A percentile compares a stretch with the other conserved stretches of the same genome.
Conservation (phyloP, 2,113 vertebrate species). For the Coryphaenoides rupestris region DNA sequence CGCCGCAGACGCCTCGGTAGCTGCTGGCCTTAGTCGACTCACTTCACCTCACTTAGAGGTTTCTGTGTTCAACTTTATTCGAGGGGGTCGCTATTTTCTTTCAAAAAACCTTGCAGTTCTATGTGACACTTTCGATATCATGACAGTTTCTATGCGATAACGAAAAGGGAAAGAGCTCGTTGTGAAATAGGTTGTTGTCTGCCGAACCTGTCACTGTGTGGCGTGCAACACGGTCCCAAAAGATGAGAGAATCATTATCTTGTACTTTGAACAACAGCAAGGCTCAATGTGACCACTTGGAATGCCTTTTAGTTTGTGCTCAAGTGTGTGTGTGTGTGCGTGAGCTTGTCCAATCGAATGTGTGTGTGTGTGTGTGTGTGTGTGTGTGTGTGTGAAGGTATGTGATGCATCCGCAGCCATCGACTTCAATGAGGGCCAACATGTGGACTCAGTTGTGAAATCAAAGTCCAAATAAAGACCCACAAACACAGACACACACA, state of each 20-base stretch:
- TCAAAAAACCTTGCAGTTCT: too few relatives aligned
- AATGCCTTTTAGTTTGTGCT: not conserved
- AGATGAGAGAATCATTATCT: not conserved
- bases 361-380: not conserved
- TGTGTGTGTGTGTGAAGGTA: not conserved
- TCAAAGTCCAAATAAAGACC: slow-evolving; percentile 42
- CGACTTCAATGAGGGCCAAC: slow-evolving; percentile 6
- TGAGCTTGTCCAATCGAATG: not conserved
- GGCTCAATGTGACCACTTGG: too few relatives aligned
- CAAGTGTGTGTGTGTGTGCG: not conserved
- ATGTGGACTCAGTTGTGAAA: slow-evolving; percentile 31
- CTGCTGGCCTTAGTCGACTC: too few relatives aligned
- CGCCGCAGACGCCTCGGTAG: too few relatives aligned
- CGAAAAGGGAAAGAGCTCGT: too few relatives aligned
- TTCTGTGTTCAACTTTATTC: too few relatives aligned
- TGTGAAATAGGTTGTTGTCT: too few relatives aligned
- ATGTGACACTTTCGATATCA: too few relatives aligned
- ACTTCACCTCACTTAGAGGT: too few relatives aligned
- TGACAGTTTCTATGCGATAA: too few relatives aligned
- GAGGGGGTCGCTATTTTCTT: too few relatives aligned
- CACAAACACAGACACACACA: too few relatives aligned
- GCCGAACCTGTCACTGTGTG: slow-evolving; percentile 22
- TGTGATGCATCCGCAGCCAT: not conserved
- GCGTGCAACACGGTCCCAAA: not conserved
- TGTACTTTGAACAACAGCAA: slow-evolving; percentile 6